phyloP scores from a whole-genome alignment of 2,888 invertebrate species.

The Cephus pygmeus region DNA sequence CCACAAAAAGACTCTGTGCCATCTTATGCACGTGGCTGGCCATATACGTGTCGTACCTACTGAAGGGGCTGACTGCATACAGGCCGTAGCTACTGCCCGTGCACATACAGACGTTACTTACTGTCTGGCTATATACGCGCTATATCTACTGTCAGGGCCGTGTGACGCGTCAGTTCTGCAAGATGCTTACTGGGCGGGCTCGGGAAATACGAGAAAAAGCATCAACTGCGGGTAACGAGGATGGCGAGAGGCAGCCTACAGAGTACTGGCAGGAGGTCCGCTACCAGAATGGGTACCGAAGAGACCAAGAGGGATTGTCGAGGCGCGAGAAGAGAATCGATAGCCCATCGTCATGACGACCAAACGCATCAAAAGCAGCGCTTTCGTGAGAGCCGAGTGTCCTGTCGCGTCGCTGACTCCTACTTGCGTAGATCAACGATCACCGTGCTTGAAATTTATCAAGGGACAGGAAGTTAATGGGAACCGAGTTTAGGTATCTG shows the following conservation, averaged over 20 bases:
- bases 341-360: conserved; percentile 7
- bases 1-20: no score
- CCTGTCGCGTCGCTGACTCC: background rate
- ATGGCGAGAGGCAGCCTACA: background rate
- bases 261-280: background rate
- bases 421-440: background rate
- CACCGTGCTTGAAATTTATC: background rate
- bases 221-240: background rate
- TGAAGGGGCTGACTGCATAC: no score
- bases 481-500: no score
- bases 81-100: no score
- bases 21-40: no score
- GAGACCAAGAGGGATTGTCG: background rate
- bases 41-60: no score
- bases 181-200: background rate
- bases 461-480: background rate
- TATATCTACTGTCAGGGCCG: background rate
- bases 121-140: no score
- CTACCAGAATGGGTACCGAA: background rate
- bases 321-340: conserved; percentile 1
- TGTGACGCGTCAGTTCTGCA: background rate
- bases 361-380: background rate
- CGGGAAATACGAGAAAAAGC: background rate
- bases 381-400: background rate
- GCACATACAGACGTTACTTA: no score